Percentiles rank a stretch among this genome's conserved stretches.
These are phyloP conservation scores for Eclectus roratus DNA, from an alignment of 2,113 vertebrate genomes.

Conservation along the genomic window DNA sequence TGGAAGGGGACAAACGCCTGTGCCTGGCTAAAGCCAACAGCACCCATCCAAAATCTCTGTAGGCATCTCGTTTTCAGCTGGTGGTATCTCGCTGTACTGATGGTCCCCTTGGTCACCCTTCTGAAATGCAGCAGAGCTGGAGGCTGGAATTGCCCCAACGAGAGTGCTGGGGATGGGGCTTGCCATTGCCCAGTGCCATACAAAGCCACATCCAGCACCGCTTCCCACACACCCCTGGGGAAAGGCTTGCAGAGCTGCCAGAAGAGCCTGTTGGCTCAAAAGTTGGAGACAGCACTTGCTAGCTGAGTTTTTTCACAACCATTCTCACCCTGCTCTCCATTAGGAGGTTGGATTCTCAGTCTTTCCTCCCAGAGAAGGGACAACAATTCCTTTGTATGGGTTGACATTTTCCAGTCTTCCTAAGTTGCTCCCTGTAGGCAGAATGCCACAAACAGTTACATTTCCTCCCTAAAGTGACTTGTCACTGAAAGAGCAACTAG, in stretches of 20 bases:
- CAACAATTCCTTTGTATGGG: rapidly evolving
- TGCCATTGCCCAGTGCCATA: not conserved
- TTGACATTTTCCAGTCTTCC: not conserved
- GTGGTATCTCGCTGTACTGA: not conserved
- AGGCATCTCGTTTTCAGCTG: not conserved
- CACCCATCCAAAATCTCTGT: not conserved
- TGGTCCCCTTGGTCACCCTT: not conserved
- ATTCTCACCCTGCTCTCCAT: not conserved
- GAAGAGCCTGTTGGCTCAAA: not conserved
- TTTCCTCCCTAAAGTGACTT: not conserved
- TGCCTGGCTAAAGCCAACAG: not conserved
- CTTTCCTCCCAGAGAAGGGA: not conserved
- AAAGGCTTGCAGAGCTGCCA: not conserved
- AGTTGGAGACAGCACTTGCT: not conserved
- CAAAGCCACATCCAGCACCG: not conserved
- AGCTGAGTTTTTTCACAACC: not conserved
- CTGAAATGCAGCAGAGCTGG: not conserved
- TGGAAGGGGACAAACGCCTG: not conserved
- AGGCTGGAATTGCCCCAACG: not conserved
- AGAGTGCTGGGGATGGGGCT: not conserved
- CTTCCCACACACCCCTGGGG: rapidly evolving
- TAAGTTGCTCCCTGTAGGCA: not conserved
- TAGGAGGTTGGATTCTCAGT: not conserved
- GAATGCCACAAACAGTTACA: not conserved
- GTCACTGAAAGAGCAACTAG: not conserved